phyloP scores from a whole-genome alignment of 2,797 vertebrate genomes.

The Margarornis squamiger region DNA sequence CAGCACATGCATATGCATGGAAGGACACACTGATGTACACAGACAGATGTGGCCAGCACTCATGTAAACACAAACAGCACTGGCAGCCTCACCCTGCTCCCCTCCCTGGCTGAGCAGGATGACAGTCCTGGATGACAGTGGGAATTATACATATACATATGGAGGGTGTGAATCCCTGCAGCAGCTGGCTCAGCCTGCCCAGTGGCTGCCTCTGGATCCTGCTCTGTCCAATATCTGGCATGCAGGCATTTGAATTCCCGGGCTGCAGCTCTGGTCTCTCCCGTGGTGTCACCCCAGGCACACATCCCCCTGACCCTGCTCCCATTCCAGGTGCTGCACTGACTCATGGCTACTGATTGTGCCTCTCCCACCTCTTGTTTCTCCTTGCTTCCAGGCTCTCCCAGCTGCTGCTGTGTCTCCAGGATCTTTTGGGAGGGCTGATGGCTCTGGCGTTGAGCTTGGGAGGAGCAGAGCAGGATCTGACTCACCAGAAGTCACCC shows the following conservation, averaged over 20 bases:
- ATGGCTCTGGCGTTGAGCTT: not conserved
- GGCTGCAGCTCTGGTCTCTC: not conserved
- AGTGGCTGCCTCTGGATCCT: not conserved
- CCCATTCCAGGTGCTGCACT: not conserved
- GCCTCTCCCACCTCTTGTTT: not conserved
- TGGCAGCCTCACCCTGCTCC: not conserved
- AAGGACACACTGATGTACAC: not conserved
- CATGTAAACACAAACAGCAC: not conserved
- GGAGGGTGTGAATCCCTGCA: not conserved
- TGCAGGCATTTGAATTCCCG: accelerated
- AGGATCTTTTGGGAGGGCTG: not conserved
- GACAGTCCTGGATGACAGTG: not conserved
- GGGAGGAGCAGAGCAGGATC: not conserved
- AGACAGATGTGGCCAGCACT: not conserved
- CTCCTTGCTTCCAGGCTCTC: not conserved
- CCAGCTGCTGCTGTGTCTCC: accelerated
- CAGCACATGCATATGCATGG: accelerated
- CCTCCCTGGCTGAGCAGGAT: not conserved
- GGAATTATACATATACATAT: accelerated
- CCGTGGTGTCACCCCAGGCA: not conserved
- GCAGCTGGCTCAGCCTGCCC: accelerated
- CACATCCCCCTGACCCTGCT: not conserved
- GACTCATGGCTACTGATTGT: accelerated
- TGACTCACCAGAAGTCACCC: not conserved
- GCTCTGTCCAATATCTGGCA: not conserved